These are phyloP conservation scores for Anguilla megastoma DNA, from an alignment of 2,797 vertebrate species.

Conservation along the genomic window DNA sequence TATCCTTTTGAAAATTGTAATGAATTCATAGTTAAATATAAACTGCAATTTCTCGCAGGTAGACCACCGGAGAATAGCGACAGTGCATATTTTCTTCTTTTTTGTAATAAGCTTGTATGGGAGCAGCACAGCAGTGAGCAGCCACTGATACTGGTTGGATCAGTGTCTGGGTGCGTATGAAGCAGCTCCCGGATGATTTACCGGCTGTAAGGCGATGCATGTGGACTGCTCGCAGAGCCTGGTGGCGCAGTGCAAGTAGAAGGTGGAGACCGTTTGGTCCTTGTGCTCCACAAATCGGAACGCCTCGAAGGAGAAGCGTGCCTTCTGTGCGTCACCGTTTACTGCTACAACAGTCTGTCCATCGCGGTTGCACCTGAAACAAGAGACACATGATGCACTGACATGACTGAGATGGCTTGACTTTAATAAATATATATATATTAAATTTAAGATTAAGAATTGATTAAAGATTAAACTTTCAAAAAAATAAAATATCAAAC, in stretches of 20 bases:
- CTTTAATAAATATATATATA: too few relatives aligned
- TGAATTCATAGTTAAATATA: too few relatives aligned
- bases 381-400: not conserved
- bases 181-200: conserved; percentile 49
- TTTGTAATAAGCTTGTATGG: not conserved
- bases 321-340: conserved; percentile 64
- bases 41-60: too few relatives aligned
- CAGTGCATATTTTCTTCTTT: too few relatives aligned
- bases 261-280: conserved; percentile 56
- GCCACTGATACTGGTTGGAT: not conserved
- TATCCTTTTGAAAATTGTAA: too few relatives aligned
- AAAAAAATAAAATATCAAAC: not conserved
- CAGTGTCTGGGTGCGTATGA: not conserved
- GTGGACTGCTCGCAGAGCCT: conserved; percentile 63
- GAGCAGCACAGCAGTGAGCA: not conserved
- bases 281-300: conserved; percentile 64
- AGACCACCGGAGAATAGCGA: too few relatives aligned
- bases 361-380: conserved; percentile 62
- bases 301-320: conserved; percentile 71
- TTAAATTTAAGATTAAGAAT: not conserved
- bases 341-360: conserved; percentile 60
- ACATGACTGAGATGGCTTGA: too few relatives aligned
- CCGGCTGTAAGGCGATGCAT: conserved; percentile 59
- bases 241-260: conserved; percentile 69
- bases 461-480: not conserved